Conservation (phyloP, 1,140 invertebrate genomes). For the Lepeophtheirus salmonis region DNA sequence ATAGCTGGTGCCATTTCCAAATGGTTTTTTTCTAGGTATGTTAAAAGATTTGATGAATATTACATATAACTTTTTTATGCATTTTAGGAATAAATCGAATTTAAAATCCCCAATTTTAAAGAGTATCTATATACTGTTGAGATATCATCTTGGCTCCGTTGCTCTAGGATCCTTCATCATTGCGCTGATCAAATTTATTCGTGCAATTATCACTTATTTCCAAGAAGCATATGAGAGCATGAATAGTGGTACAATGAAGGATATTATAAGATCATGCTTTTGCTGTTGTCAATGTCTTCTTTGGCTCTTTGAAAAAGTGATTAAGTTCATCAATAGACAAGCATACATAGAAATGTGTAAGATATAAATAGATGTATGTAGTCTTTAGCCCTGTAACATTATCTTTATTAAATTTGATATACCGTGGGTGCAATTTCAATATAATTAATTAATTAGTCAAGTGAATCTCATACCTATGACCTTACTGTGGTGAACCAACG, state of each 20-base stretch:
- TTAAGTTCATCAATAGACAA: slow-evolving; percentile 51
- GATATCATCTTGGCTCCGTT: slow-evolving; percentile 53
- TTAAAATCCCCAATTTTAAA: slow-evolving; percentile 37
- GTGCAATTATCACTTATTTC: slow-evolving; percentile 35
- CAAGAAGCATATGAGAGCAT: slow-evolving; percentile 21
- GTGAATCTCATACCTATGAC: too few relatives aligned
- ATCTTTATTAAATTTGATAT: too few relatives aligned
- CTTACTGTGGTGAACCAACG: too few relatives aligned
- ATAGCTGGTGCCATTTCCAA: too few relatives aligned
- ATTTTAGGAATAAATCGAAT: slow-evolving; percentile 40
- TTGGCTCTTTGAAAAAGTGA: slow-evolving; percentile 47
- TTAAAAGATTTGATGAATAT: too few relatives aligned
- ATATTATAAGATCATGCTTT: slow-evolving; percentile 18
- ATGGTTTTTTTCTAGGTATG: too few relatives aligned
- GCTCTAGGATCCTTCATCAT: slow-evolving; percentile 55
- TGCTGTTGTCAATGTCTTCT: slow-evolving; percentile 52
- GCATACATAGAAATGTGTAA: slow-evolving; percentile 57
- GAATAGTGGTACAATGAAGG: neutral
- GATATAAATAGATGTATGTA: too few relatives aligned
- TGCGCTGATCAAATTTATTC: slow-evolving; percentile 43
- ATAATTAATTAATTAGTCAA: too few relatives aligned
- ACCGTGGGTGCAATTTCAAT: too few relatives aligned
- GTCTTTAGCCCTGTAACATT: too few relatives aligned
- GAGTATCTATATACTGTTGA: slow-evolving; percentile 37
- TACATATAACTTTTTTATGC: too few relatives aligned